Evolutionary conservation across 53 echinoderm and acorn worm genomes (phyloP).

Genomic region (Echinarachnius parma): DNA sequence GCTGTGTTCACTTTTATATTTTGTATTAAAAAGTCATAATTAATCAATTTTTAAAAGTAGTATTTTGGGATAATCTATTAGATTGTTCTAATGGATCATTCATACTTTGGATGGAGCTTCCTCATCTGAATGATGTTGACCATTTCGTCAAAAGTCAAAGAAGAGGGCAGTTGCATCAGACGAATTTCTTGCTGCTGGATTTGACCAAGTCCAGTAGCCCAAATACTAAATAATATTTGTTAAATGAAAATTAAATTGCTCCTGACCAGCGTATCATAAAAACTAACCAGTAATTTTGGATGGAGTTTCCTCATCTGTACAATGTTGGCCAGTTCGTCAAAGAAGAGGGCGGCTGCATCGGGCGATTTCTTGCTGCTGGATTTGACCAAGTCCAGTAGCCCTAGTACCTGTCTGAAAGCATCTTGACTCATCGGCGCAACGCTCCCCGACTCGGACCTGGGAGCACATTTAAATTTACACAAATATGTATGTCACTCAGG

Average conservation of each 20-base stretch:
- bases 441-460: too few relatives aligned
- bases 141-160: conserved; percentile 92
- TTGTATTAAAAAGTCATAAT: too few relatives aligned
- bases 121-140: conserved; percentile 67
- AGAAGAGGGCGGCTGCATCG: conserved; percentile 71
- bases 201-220: conserved; percentile 57
- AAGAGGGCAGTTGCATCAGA: conserved; percentile 73
- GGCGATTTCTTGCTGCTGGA: conserved; percentile 59
- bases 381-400: conserved; percentile 57
- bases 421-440: conserved; percentile 8
- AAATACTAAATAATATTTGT: too few relatives aligned
- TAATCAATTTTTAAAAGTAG: too few relatives aligned
- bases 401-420: conserved; percentile 28
- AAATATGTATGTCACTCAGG: too few relatives aligned
- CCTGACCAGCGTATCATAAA: too few relatives aligned
- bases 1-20: too few relatives aligned
- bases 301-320: conserved; percentile 61
- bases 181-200: conserved; percentile 51
- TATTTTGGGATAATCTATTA: too few relatives aligned
- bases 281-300: conserved; percentile 60
- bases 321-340: conserved; percentile 85
- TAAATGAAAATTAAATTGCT: too few relatives aligned
- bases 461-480: too few relatives aligned
- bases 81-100: too few relatives aligned
- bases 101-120: conserved; percentile 54